Evolutionary conservation across 2,113 vertebrate genomes (phyloP).

Genomic region (Sander vitreus): DNA sequence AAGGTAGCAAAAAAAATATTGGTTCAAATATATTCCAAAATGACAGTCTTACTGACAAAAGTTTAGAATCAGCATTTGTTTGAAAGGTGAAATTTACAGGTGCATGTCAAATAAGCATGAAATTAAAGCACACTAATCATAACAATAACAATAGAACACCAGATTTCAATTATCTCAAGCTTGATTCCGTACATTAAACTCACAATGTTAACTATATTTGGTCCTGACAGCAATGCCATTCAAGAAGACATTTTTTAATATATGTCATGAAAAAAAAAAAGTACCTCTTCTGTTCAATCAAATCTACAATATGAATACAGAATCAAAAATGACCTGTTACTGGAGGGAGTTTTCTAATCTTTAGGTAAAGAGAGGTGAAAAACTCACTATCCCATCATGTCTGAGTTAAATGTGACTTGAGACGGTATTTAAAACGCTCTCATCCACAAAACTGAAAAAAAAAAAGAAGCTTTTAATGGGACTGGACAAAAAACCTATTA

Average conservation of each 20-base stretch:
- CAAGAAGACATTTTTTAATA: not conserved
- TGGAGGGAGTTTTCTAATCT: too few species aligned
- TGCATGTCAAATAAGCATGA: not conserved
- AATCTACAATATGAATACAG: not conserved
- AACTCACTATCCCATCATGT: not conserved
- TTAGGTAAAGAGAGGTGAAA: not conserved
- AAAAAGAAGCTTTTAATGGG: not conserved
- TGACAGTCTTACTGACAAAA: conserved; percentile 2
- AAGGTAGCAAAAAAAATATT: conserved; percentile 11
- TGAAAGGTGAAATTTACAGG: not conserved
- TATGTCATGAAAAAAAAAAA: not conserved
- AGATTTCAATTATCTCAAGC: not conserved
- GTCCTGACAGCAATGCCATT: too few species aligned
- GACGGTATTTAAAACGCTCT: not conserved
- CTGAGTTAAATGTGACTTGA: not conserved
- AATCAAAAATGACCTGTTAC: not conserved
- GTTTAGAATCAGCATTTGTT: not conserved
- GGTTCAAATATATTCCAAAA: conserved; percentile 21
- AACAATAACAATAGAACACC: not conserved
- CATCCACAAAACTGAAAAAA: not conserved
- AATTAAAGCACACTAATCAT: not conserved
- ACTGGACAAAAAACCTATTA: not conserved
- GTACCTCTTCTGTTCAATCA: not conserved
- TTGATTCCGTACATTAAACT: not conserved
- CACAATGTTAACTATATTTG: not conserved